phyloP scores from a whole-genome alignment of 2,888 invertebrate genomes.

The Lasioglossum marginatum region DNA sequence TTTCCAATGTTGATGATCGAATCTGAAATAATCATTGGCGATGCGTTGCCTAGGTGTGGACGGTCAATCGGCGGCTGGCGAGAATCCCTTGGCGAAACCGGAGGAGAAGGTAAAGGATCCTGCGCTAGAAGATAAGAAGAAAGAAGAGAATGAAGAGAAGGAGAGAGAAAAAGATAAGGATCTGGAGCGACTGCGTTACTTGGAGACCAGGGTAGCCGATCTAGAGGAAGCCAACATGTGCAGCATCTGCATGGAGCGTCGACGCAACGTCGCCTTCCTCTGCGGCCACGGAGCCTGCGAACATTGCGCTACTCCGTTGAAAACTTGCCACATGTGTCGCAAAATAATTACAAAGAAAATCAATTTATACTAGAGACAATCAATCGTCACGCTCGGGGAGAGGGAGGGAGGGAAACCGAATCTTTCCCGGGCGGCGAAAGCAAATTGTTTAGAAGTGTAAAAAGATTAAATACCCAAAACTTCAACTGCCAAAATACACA shows the following conservation, averaged over 20 bases:
- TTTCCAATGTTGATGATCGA: neutral
- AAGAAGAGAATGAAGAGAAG: slow-evolving; percentile 69
- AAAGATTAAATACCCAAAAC: slow-evolving; percentile 20
- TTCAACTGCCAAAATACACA: slow-evolving; percentile 71
- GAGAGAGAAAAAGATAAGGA: slow-evolving; percentile 80
- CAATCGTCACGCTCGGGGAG: neutral
- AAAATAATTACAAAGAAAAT: slow-evolving; percentile 91
- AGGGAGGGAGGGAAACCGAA: neutral
- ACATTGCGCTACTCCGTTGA: slow-evolving; percentile 92
- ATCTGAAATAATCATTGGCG: neutral
- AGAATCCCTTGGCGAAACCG: slow-evolving; percentile 50
- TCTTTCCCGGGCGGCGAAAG: slow-evolving; percentile 6
- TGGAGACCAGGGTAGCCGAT: slow-evolving; percentile 93
- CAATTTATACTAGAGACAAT: slow-evolving; percentile 85
- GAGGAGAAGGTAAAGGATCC: slow-evolving; percentile 57
- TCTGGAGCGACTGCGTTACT: slow-evolving; percentile 85
- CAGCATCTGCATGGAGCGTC: slow-evolving; percentile 94
- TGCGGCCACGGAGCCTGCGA: slow-evolving; percentile 95
- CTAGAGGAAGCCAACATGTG: slow-evolving; percentile 95
- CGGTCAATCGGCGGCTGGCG: slow-evolving; percentile 59
- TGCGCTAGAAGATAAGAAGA: slow-evolving; percentile 60
- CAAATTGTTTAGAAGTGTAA: slow-evolving; percentile 12
- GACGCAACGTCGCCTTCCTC: slow-evolving; percentile 93
- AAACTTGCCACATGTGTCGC: slow-evolving; percentile 94
- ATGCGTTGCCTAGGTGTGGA: slow-evolving; percentile 25